Conservation (phyloP, 2,797 vertebrate genomes). For the Acomys russatus region DNA sequence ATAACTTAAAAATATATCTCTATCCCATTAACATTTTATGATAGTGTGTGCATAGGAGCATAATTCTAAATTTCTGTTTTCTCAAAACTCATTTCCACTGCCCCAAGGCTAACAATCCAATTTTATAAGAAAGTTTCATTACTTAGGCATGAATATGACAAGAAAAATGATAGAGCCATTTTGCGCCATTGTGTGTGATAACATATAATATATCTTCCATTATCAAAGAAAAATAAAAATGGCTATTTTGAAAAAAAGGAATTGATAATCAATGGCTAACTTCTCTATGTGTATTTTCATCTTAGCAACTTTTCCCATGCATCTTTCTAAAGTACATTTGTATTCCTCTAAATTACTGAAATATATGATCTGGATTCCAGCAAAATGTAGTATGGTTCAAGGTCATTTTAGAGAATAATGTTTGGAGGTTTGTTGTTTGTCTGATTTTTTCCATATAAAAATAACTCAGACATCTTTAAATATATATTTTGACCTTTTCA, state of each 20-base stretch:
- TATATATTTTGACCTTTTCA: neutral
- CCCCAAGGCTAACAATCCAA: neutral
- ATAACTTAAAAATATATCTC: neutral
- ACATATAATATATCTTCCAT: constrained; percentile 18
- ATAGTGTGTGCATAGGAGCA: constrained; percentile 43
- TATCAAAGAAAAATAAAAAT: constrained; percentile 56
- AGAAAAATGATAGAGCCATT: constrained; percentile 53
- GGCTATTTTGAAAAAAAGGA: neutral
- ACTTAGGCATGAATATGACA: constrained; percentile 46
- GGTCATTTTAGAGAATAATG: constrained; percentile 30
- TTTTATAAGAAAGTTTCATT: constrained; percentile 19
- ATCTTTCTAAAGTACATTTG: constrained; percentile 40
- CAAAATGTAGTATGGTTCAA: constrained; percentile 23
- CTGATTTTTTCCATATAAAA: neutral
- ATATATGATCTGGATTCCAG: neutral
- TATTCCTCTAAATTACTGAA: constrained; percentile 55
- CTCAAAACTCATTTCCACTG: constrained; percentile 47
- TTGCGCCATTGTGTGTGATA: constrained; percentile 26
- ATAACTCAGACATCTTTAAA: neutral
- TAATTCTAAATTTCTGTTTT: constrained; percentile 23
- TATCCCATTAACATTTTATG: constrained; percentile 37
- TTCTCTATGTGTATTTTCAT: neutral
- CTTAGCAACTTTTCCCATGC: constrained; percentile 20
- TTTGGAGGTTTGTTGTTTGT: neutral
- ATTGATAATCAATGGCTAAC: neutral